Evolutionary conservation across 2,888 invertebrate genomes (phyloP).

Genomic region (Sipunculus nudus): DNA sequence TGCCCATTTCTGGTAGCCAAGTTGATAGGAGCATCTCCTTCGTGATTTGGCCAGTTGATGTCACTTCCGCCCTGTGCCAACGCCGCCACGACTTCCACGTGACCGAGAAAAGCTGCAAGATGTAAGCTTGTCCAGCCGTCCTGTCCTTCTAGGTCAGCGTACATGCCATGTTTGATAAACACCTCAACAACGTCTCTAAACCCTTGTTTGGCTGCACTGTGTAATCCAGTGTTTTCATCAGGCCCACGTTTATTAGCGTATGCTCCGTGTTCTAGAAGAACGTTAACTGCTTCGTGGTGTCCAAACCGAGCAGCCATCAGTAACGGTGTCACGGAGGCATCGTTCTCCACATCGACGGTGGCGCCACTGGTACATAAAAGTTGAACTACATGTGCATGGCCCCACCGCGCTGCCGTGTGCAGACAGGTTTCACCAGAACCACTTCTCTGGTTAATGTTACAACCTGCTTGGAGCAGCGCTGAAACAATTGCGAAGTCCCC

Average conservation of each 20-base stretch:
- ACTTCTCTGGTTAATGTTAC: conserved; percentile 5
- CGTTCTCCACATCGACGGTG: background rate
- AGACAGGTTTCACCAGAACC: conserved; percentile 45
- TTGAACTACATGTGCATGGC: conserved; percentile 54
- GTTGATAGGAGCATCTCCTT: conserved; percentile 33
- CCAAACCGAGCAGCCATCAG: conserved; percentile 4
- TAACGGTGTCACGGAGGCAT: background rate
- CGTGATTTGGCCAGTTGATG: conserved; percentile 25
- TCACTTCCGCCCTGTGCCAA: conserved; percentile 57
- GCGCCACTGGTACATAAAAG: conserved; percentile 39
- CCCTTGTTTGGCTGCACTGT: conserved; percentile 5
- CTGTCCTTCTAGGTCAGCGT: conserved; percentile 34
- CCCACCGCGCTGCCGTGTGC: conserved; percentile 61
- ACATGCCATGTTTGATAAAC: conserved; percentile 1
- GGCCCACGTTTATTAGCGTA: too few relatives aligned
- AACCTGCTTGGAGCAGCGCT: conserved; percentile 15
- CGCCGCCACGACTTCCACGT: conserved; percentile 54
- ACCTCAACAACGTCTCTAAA: conserved; percentile 2
- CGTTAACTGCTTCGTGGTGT: background rate
- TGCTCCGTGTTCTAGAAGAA: conserved; percentile 5
- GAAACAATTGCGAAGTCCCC: conserved; percentile 8
- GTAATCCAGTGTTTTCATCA: background rate
- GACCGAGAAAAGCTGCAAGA: conserved; percentile 59
- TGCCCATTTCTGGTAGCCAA: conserved; percentile 28
- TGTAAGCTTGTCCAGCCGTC: conserved; percentile 62